Conservation (phyloP, 1,140 invertebrate genomes). For the Pentalonia nigronervosa region DNA sequence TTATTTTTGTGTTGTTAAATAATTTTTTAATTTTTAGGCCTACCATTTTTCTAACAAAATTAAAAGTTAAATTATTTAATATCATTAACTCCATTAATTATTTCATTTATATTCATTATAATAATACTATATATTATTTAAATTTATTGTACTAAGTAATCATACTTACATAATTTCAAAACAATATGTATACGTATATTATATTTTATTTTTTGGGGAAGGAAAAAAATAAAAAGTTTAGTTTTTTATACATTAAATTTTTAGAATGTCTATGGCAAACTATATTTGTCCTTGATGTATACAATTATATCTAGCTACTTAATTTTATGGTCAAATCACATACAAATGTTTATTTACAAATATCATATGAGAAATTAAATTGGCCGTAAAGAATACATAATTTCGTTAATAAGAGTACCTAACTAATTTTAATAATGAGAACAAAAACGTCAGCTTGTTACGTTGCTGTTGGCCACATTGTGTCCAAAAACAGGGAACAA, state of each 20-base stretch:
- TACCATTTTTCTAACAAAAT: not conserved
- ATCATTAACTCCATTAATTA: too few relatives aligned
- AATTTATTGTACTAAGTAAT: not conserved
- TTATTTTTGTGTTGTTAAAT: too few relatives aligned
- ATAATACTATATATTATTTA: not conserved
- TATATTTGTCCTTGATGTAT: not conserved
- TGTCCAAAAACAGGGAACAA: too few relatives aligned
- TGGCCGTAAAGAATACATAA: conserved; percentile 1
- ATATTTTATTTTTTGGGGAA: not conserved
- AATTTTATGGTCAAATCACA: not conserved
- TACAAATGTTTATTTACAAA: not conserved
- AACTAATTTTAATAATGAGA: conserved; percentile 2
- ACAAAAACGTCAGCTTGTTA: not conserved
- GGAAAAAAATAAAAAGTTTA: not conserved
- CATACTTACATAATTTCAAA: too few relatives aligned
- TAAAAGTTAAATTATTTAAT: not conserved
- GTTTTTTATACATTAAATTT: not conserved
- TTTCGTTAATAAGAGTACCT: not conserved
- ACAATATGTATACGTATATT: not conserved
- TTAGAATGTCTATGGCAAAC: not conserved
- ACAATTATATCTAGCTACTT: not conserved
- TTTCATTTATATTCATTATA: too few relatives aligned
- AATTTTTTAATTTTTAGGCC: not conserved
- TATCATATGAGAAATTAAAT: not conserved
- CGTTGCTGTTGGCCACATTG: not conserved